phyloP scores from a whole-genome alignment of 2,797 vertebrate species.

The Vultur gryphus region DNA sequence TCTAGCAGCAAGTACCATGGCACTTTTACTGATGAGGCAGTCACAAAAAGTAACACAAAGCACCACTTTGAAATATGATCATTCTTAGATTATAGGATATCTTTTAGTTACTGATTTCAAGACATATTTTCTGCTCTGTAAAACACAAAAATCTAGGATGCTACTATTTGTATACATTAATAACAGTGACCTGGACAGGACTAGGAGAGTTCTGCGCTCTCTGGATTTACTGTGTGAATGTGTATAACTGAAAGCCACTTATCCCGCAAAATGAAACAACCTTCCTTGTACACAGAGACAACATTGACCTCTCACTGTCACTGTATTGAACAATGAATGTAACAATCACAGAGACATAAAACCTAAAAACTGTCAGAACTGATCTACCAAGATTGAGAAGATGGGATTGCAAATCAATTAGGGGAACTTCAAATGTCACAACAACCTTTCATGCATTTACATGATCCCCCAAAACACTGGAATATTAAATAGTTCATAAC shows the following conservation, averaged over 20 bases:
- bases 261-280: not conserved
- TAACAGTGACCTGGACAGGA: not conserved
- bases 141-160: not conserved
- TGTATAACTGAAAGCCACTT: not conserved
- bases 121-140: not conserved
- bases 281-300: not conserved
- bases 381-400: not conserved
- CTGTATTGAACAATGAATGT: not conserved
- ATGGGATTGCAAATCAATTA: not conserved
- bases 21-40: not conserved
- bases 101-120: not conserved
- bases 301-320: not conserved
- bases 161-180: not conserved
- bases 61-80: not conserved
- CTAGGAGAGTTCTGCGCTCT: not conserved
- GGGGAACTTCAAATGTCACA: slow-evolving; percentile 9
- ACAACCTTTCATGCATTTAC: slow-evolving; percentile 10
- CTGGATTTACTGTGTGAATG: not conserved
- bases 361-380: not conserved
- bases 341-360: not conserved
- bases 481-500: not conserved
- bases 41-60: not conserved
- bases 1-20: not conserved
- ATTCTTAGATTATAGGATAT: not conserved
- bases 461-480: not conserved